phyloP scores from a whole-genome alignment of 2,113 vertebrate species.

The Tachysurus vachellii region DNA sequence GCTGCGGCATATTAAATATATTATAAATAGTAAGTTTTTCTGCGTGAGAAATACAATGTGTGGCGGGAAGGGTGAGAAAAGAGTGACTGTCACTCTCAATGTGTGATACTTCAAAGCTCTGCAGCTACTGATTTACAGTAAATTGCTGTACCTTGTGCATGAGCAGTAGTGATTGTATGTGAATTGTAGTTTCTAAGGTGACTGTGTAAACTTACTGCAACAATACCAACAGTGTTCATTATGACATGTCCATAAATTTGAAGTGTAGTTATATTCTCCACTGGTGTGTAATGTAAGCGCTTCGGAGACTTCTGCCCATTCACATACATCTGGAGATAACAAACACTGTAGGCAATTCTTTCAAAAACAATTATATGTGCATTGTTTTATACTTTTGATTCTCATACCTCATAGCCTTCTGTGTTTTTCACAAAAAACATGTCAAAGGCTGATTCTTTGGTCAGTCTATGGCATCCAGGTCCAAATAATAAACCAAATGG shows the following conservation, averaged over 20 bases:
- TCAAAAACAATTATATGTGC: not conserved
- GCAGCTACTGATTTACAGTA: too few species aligned
- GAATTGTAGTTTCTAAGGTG: too few species aligned
- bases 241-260: not conserved
- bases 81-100: too few species aligned
- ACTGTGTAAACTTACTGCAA: not conserved
- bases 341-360: not conserved
- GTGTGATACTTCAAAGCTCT: too few species aligned
- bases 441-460: not conserved
- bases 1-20: too few species aligned
- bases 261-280: not conserved
- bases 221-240: not conserved
- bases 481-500: not conserved
- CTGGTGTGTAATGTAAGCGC: not conserved
- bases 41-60: too few species aligned
- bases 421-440: conserved; percentile 1
- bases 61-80: too few species aligned
- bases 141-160: too few species aligned
- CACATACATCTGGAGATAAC: not conserved
- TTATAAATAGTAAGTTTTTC: too few species aligned
- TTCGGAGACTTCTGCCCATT: not conserved
- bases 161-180: too few species aligned
- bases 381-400: not conserved
- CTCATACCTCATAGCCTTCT: not conserved
- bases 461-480: too few species aligned